Conservation (phyloP, 2,888 invertebrate species). For the Heliothis peltigera region DNA sequence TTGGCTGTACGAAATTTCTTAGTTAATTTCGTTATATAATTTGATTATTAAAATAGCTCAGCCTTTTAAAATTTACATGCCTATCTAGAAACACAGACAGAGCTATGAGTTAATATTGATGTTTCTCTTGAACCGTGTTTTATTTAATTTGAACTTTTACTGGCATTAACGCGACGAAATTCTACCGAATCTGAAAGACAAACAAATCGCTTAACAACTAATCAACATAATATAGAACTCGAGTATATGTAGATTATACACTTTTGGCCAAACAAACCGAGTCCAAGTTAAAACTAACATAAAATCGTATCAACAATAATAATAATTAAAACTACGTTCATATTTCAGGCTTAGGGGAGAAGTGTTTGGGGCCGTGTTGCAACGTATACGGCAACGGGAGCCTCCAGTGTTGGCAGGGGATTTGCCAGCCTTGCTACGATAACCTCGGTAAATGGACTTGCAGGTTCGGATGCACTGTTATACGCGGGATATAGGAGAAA, state of each 20-base stretch:
- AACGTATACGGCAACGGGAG: conserved; percentile 70
- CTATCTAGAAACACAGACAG: too few relatives aligned
- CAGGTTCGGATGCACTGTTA: conserved; percentile 68
- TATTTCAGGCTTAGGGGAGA: conserved; percentile 79
- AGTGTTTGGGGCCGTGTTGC: conserved; percentile 82
- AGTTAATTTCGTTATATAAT: too few relatives aligned
- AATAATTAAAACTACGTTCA: conserved; percentile 28
- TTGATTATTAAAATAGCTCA: neutral
- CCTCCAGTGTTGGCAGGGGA: conserved; percentile 82
- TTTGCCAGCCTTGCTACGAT: conserved; percentile 81
- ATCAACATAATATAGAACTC: too few relatives aligned
- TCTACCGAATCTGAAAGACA: too few relatives aligned
- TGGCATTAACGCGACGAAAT: too few relatives aligned
- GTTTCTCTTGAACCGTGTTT: too few relatives aligned
- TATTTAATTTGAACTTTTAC: too few relatives aligned
- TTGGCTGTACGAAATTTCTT: too few relatives aligned
- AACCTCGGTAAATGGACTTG: conserved; percentile 80
- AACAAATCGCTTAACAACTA: too few relatives aligned
- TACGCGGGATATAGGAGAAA: conserved; percentile 1
- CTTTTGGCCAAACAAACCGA: conserved; percentile 16
- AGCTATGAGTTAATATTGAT: too few relatives aligned
- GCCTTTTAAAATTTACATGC: neutral
- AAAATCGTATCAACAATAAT: conserved; percentile 24
- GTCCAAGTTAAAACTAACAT: conserved; percentile 21
- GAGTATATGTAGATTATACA: neutral